phyloP scores from a whole-genome alignment of 2,888 invertebrate species.

The Blomia tropicalis region DNA sequence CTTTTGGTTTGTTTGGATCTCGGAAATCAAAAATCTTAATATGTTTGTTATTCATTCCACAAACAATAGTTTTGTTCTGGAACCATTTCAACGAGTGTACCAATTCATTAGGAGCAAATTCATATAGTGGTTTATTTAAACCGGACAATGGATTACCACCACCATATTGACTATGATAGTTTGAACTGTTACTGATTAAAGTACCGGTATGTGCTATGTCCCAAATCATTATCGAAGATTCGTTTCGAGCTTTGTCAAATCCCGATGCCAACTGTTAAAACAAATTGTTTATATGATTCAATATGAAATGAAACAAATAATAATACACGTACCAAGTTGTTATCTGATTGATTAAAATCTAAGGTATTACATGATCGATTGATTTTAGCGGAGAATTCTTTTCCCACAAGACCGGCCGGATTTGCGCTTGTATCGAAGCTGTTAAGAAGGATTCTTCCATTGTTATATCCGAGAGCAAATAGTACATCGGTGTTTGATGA shows the following conservation, averaged over 20 bases:
- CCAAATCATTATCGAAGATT: conserved; percentile 75
- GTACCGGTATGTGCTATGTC: conserved; percentile 41
- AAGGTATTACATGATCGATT: conserved; percentile 68
- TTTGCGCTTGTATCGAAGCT: conserved; percentile 26
- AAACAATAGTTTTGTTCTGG: conserved; percentile 55
- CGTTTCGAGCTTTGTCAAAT: conserved; percentile 71
- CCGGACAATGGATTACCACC: neutral
- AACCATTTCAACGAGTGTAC: conserved; percentile 74
- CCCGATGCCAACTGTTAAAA: conserved; percentile 52
- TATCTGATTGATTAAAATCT: conserved; percentile 68
- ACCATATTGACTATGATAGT: neutral
- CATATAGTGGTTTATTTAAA: conserved; percentile 16
- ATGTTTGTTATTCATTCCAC: conserved; percentile 76
- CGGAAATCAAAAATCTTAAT: conserved; percentile 74
- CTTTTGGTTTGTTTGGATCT: conserved; percentile 52
- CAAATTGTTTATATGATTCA: conserved; percentile 11
- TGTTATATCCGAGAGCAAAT: conserved; percentile 69
- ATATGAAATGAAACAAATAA: conserved; percentile 19
- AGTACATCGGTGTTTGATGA: conserved; percentile 52
- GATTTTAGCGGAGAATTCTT: conserved; percentile 51
- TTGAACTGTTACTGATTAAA: neutral
- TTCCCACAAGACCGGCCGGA: conserved; percentile 10
- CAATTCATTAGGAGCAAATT: conserved; percentile 56
- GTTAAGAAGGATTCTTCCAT: conserved; percentile 67
- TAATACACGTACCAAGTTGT: conserved; percentile 45